Evolutionary conservation across 1,140 invertebrate genomes (phyloP), one percentile per base, ranked within the genome.

Genomic region (Tetramorium alpestre): DNA sequence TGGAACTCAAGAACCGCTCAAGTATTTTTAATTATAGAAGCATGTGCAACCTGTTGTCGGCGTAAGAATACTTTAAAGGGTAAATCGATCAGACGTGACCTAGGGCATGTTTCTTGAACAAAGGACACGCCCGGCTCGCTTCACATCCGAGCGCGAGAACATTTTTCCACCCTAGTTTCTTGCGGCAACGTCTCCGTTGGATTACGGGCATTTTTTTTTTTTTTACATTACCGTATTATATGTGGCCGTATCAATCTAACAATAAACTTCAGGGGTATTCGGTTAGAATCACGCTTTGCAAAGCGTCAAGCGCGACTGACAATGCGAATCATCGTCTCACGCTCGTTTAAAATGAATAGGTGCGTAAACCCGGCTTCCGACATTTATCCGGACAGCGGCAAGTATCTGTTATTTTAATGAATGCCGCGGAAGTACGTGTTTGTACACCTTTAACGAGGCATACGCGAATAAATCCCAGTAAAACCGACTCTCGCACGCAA

Each of bases 141-240:
- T 58, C 28, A 49, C 8, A 84, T 49, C 44, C 41, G 51, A 60
- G 54, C 67, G 25, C 58, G 13, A 38, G 73, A 75, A 84, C 65
- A 81, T 75, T 75, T 80, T 54, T 87, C 54, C 44, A 62, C 67
- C 38, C 62, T 62, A 58, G 28, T 82, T 64, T 81, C 44, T 60
- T 44, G 49, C 47, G 16, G n/a, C 51, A 44, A 60, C 41, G 58
- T 22, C 73, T 84, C 51, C 76, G 65, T 69, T 56, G 87, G 69
- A 90, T 65, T 90, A 85, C 60, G 70, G 51, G 51, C 60, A 51
- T 18, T 90, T 76, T 88, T 88, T 90, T 76, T 88, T 88, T 85
- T 88, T 4, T 33, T 33, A 33, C 33, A 80, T 51, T 51, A 25
- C n/a, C 56, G 44, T 38, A n/a, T 1, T 33, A 18, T 38, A 13